Conservation (phyloP, 2,113 vertebrate genomes). For the Larimichthys crocea region DNA sequence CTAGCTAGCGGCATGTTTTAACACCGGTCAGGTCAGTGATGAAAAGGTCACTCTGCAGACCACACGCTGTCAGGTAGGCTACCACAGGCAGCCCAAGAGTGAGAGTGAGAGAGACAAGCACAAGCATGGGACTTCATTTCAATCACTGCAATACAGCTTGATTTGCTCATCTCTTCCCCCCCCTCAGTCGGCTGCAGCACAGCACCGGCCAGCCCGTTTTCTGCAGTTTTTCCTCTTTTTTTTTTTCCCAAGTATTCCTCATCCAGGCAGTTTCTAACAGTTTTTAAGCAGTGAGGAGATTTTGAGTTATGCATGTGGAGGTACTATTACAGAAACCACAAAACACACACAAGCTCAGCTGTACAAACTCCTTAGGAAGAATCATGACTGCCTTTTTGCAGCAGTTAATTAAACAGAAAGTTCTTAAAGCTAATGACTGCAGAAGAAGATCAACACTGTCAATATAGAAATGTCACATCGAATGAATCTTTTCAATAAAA, state of each 20-base stretch:
- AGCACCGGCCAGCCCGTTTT: constrained; percentile 6
- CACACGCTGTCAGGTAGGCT: constrained; percentile 39
- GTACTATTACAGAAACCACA: not conserved
- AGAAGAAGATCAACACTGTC: not conserved
- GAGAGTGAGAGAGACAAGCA: constrained; percentile 27
- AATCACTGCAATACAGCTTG: constrained; percentile 26
- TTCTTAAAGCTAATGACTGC: not conserved
- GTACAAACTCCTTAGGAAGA: not conserved
- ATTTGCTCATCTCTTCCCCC: constrained; percentile 22
- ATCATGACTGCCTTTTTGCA: not conserved
- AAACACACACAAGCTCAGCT: not conserved
- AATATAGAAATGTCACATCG: not conserved
- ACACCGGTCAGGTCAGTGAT: constrained; percentile 49
- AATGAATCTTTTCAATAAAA: not conserved
- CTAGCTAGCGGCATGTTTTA: constrained; percentile 50
- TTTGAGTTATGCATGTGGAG: not conserved
- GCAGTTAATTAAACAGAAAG: not conserved
- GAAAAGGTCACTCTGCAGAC: constrained; percentile 58
- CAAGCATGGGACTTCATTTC: constrained; percentile 35
- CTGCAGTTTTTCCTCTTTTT: not conserved
- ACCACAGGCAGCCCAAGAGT: constrained; percentile 9
- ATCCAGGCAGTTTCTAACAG: constrained; percentile 4
- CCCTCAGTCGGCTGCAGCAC: not conserved
- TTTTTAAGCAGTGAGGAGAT: not conserved
- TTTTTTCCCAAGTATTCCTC: not conserved